phyloP scores from a whole-genome alignment of 1,140 invertebrate genomes.

The Vanessa atalanta region DNA sequence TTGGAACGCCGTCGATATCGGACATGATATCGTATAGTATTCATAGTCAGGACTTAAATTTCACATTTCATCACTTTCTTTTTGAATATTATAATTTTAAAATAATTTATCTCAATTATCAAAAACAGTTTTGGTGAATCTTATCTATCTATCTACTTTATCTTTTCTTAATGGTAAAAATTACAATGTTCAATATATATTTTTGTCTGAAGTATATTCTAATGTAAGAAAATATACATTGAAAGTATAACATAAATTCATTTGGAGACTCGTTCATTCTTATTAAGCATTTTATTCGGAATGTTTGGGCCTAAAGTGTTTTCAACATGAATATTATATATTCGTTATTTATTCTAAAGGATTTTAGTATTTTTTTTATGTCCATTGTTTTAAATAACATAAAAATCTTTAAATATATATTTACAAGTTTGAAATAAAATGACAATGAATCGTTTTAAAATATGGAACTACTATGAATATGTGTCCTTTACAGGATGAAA shows the following conservation, averaged over 20 bases:
- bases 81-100: not conserved
- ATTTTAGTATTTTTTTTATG: not conserved
- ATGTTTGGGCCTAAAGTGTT: too few species aligned
- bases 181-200: too few species aligned
- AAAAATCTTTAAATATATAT: too few species aligned
- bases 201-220: too few species aligned
- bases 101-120: not conserved
- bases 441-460: not conserved
- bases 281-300: too few species aligned
- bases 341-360: too few species aligned
- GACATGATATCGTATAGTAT: conserved; percentile 47
- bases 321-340: too few species aligned
- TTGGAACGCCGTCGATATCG: conserved; percentile 56
- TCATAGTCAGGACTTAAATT: conserved; percentile 40
- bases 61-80: not conserved
- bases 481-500: conserved; percentile 50
- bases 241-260: too few species aligned
- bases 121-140: not conserved
- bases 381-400: not conserved
- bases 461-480: conserved; percentile 53
- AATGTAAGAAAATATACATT: too few species aligned
- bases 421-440: not conserved
- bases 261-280: too few species aligned
- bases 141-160: not conserved
- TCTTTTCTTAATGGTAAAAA: too few species aligned